Evolutionary conservation across 2,888 invertebrate genomes (phyloP).

Genomic region (Augochlorella aurata): DNA sequence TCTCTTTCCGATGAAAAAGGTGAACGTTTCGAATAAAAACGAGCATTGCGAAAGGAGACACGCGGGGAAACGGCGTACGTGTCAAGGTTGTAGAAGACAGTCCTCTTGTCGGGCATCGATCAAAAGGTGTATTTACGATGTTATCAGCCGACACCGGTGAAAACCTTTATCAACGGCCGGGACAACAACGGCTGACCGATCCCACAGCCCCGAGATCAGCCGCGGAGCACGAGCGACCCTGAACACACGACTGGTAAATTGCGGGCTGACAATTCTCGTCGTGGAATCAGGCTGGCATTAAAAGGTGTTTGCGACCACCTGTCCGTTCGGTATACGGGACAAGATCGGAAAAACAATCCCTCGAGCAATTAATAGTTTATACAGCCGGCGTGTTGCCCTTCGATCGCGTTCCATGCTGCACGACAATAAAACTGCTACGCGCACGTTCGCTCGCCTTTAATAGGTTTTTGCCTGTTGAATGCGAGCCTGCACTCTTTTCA

Average conservation of each 20-base stretch:
- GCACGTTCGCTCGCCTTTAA: background rate
- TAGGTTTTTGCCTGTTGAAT: too few relatives aligned
- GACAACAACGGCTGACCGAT: constrained; percentile 5
- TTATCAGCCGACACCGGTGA: constrained; percentile 19
- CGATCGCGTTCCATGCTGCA: background rate
- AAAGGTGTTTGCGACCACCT: constrained; percentile 47
- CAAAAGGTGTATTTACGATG: constrained; percentile 20
- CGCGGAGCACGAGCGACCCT: constrained; percentile 33
- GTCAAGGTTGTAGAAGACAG: background rate
- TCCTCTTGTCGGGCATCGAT: background rate
- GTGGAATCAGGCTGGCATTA: constrained; percentile 19
- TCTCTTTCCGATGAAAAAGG: background rate
- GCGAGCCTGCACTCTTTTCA: too few relatives aligned
- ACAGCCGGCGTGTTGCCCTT: background rate
- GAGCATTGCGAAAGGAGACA: background rate
- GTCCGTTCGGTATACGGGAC: constrained; percentile 29
- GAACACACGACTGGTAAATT: constrained; percentile 47
- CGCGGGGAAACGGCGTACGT: background rate
- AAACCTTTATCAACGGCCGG: constrained; percentile 8
- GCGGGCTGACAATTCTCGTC: constrained; percentile 44
- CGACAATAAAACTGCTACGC: background rate
- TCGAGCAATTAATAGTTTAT: constrained; percentile 19
- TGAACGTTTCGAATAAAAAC: background rate
- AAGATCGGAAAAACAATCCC: constrained; percentile 40
- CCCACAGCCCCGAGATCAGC: background rate